Conservation (phyloP, 2,113 vertebrate genomes). For the Rhabdornis inornatus region DNA sequence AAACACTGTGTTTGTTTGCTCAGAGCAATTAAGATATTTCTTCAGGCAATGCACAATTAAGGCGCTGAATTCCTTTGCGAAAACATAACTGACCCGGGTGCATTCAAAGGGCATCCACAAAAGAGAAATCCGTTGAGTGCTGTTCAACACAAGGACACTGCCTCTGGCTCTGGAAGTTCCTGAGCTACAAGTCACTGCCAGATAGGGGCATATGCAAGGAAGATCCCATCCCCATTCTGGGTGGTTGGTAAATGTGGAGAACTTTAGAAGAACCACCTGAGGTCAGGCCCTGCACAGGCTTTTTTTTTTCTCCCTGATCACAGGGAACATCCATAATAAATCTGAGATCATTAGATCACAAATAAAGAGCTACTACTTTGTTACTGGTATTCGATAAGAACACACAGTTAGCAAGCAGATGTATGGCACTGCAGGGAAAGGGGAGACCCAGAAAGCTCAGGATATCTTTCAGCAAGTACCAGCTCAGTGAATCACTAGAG, state of each 20-base stretch:
- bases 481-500: slow-evolving; percentile 27
- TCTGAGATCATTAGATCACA: neutral
- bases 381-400: neutral
- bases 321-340: neutral
- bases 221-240: neutral
- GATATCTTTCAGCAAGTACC: neutral
- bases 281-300: neutral
- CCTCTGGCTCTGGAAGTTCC: neutral
- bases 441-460: neutral
- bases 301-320: neutral
- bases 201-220: neutral
- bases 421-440: neutral
- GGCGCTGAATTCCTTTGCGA: neutral
- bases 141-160: neutral
- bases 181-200: neutral
- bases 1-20: neutral
- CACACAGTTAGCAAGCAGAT: neutral
- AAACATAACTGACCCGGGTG: neutral
- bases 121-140: neutral
- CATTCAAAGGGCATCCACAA: neutral
- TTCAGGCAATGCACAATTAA: neutral
- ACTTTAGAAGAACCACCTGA: neutral
- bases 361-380: neutral
- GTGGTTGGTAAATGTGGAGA: neutral
- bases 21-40: neutral